These are phyloP conservation scores for Harpagifer antarcticus DNA, from an alignment of 2,797 vertebrate species.

Conservation along the genomic window DNA sequence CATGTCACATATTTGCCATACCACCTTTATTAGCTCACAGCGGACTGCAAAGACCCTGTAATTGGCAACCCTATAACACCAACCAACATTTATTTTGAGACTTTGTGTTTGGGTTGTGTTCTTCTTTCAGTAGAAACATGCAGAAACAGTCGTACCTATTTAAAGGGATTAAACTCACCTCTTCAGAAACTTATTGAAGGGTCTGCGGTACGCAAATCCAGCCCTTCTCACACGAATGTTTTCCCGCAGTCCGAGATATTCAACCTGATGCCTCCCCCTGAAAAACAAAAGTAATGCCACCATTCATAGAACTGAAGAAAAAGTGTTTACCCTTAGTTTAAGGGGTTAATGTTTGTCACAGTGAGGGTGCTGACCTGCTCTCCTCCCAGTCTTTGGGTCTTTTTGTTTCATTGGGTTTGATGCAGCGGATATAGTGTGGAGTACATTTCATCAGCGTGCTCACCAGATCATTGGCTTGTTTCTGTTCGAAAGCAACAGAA, in stretches of 20 bases:
- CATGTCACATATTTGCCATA: too few relatives aligned
- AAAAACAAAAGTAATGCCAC: neutral
- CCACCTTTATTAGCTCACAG: too few relatives aligned
- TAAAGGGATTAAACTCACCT: constrained; percentile 80
- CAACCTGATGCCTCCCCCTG: constrained; percentile 94
- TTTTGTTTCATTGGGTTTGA: constrained; percentile 98
- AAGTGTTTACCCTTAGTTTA: neutral
- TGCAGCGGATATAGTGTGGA: constrained; percentile 97
- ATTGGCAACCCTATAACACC: too few relatives aligned
- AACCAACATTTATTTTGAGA: neutral
- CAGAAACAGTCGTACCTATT: neutral
- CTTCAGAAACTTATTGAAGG: constrained; percentile 93
- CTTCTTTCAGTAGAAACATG: neutral
- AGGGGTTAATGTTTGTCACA: neutral
- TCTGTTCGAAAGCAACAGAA: constrained; percentile 78
- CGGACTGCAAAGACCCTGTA: too few relatives aligned
- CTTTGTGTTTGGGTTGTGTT: neutral
- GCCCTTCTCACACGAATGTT: constrained; percentile 95
- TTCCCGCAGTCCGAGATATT: constrained; percentile 94
- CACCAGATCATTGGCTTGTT: constrained; percentile 97
- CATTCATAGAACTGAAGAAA: neutral
- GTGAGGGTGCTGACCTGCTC: constrained; percentile 86
- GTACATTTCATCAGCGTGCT: constrained; percentile 96
- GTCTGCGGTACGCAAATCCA: constrained; percentile 92
- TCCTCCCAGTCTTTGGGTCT: constrained; percentile 96